Base-by-base conservation (phyloP, 1,140 invertebrate genomes). In the Idris sp. region DNA sequence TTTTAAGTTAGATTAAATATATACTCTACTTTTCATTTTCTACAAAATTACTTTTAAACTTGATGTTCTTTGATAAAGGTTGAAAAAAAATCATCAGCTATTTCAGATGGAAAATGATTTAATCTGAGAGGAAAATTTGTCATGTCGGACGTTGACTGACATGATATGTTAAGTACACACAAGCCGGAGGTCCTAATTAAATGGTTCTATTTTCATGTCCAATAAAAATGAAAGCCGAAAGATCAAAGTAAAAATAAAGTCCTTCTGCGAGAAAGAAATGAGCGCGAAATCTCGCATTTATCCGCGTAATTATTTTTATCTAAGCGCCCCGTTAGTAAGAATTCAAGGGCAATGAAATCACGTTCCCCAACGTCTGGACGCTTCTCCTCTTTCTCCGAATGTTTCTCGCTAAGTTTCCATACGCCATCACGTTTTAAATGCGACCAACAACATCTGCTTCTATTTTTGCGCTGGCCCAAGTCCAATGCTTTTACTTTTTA, bases 401-500 rank as follows among this genome's bases (percentile, higher is more conserved):
- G 59, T 67, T 61, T 54, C 74, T 71, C 67, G 54, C 65, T 69
- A 67, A 71, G 74, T 67, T 76, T 62, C 74, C 67, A 61, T 71
- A 67, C 67, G 61, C 74, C 74, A 76, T 76, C 40, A 48, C 67
- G 67, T 75, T 75, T 71, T 44, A 69, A 71, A 72, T 54, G 51
- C 72, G 71, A 68, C 53, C 68, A 74, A 77, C 73, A 87, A 86
- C 86, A 87, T 87, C 83, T 87, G 85, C 84, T 87, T 86, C 86
- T 87, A 87, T 87, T 87, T 87, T 86, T 86, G 84, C 84, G 80
- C 78, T 87, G 86, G 86, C 85, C 83, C 80, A 79, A 80, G 80
- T 86, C 86, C 86, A 87, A 86, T 83, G 80, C 79, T 84, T 78
- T 84, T 81, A 85, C 79, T 86, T 86, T 86, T 86, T 83, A 86